A percentile compares a stretch with the other conserved stretches of the same genome.
Conservation (phyloP, 2,797 vertebrate species). For the Halcyon leucocephala region DNA sequence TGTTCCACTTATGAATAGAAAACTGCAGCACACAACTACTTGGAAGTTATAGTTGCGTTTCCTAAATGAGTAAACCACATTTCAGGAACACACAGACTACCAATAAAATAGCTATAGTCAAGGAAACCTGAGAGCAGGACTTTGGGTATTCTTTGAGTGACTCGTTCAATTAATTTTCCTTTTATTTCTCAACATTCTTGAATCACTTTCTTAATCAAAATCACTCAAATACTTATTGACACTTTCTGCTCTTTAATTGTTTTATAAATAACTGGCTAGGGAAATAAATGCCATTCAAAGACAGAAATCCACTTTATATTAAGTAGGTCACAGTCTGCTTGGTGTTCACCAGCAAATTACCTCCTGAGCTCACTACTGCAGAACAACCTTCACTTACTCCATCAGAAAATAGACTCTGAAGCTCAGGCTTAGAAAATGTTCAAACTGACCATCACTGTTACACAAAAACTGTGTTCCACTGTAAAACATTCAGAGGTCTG, state of each 20-base stretch:
- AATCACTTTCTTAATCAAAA: neutral
- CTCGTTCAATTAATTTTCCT: neutral
- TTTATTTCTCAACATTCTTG: neutral
- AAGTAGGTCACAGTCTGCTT: neutral
- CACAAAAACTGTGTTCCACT: neutral
- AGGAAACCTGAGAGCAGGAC: neutral
- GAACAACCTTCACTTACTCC: neutral
- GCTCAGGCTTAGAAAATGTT: neutral
- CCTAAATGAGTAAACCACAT: neutral
- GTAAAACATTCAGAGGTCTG: neutral
- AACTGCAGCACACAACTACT: neutral
- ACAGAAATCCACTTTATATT: neutral
- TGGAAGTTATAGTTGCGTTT: neutral
- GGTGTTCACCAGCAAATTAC: neutral
- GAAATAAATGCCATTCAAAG: neutral
- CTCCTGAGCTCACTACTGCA: neutral
- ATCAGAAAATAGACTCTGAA: neutral
- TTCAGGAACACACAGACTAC: neutral
- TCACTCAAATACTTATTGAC: neutral
- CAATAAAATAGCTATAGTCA: neutral
- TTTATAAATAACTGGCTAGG: neutral
- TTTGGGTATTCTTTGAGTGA: neutral
- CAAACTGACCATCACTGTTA: neutral
- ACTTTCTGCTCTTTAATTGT: neutral
- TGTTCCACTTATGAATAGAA: neutral